Percentiles rank a stretch among this genome's conserved stretches.
These are phyloP conservation scores for Homarus gammarus DNA, from an alignment of 2,888 invertebrate genomes.

Conservation along the genomic window DNA sequence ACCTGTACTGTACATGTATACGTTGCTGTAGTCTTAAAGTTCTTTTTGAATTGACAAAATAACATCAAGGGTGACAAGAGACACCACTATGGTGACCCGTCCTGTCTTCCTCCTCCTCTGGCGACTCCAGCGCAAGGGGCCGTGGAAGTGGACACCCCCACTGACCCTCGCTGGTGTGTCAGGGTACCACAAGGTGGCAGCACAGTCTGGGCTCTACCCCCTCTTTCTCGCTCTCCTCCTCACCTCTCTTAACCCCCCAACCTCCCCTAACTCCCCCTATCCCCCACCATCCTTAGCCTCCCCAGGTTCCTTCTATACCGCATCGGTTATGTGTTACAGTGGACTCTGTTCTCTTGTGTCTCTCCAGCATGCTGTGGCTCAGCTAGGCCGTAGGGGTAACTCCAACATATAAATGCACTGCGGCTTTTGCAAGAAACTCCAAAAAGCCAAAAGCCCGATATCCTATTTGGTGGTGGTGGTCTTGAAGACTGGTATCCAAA, in stretches of 20 bases:
- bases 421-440: conserved; percentile 6
- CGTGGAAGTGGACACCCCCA: conserved; percentile 31
- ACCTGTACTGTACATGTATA: too few species aligned
- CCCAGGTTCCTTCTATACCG: conserved; percentile 10
- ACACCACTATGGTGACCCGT: too few species aligned
- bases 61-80: too few species aligned
- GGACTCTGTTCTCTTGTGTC: too few species aligned
- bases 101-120: neutral
- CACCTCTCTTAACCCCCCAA: neutral
- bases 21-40: too few species aligned
- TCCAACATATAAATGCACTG: neutral
- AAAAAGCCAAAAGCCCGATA: conserved; percentile 31
- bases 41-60: too few species aligned
- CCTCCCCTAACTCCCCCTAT: conserved; percentile 2
- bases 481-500: conserved; percentile 43
- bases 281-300: conserved; percentile 1
- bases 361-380: neutral
- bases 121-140: neutral
- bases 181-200: conserved; percentile 30
- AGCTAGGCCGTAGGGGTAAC: neutral
- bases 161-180: conserved; percentile 3
- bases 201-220: neutral
- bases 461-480: conserved; percentile 42
- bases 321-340: too few species aligned
- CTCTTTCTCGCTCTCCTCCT: conserved; percentile 3